Conservation (phyloP, 2,888 invertebrate species). For the Anthophora plumipes region DNA sequence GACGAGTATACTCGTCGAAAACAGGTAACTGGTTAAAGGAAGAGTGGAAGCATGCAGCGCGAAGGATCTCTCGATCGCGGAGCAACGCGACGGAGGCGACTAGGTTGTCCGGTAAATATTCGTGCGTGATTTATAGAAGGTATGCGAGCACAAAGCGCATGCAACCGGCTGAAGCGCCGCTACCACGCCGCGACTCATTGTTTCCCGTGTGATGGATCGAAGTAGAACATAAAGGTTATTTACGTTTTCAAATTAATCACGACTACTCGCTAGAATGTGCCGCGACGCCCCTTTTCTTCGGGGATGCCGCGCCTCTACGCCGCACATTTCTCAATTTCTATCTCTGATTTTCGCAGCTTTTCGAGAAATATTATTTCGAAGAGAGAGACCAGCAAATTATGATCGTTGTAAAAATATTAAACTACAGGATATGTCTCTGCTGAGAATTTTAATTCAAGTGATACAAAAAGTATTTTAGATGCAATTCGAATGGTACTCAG, state of each 20-base stretch:
- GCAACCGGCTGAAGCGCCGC: constrained; percentile 50
- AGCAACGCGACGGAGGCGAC: constrained; percentile 31
- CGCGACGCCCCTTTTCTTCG: constrained; percentile 33
- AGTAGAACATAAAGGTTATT: constrained; percentile 74
- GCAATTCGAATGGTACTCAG: too few relatives aligned
- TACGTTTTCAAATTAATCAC: constrained; percentile 77
- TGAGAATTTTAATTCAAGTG: too few relatives aligned
- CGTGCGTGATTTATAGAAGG: constrained; percentile 74
- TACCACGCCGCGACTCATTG: constrained; percentile 44
- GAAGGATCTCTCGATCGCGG: constrained; percentile 25
- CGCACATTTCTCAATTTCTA: too few relatives aligned
- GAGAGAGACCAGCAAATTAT: too few relatives aligned
- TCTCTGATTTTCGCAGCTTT: neutral
- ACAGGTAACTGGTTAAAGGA: too few relatives aligned
- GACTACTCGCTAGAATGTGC: constrained; percentile 36
- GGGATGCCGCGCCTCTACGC: constrained; percentile 17
- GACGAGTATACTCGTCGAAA: too few relatives aligned
- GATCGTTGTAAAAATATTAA: too few relatives aligned
- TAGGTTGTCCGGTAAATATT: constrained; percentile 73
- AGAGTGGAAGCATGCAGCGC: neutral
- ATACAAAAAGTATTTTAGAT: too few relatives aligned
- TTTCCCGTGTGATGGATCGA: constrained; percentile 69
- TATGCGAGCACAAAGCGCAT: constrained; percentile 53
- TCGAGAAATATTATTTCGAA: neutral
- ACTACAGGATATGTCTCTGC: too few relatives aligned